Evolutionary conservation across 1,140 invertebrate genomes (phyloP), one percentile per base, ranked within the genome.

Genomic region (Episyrphus balteatus): DNA sequence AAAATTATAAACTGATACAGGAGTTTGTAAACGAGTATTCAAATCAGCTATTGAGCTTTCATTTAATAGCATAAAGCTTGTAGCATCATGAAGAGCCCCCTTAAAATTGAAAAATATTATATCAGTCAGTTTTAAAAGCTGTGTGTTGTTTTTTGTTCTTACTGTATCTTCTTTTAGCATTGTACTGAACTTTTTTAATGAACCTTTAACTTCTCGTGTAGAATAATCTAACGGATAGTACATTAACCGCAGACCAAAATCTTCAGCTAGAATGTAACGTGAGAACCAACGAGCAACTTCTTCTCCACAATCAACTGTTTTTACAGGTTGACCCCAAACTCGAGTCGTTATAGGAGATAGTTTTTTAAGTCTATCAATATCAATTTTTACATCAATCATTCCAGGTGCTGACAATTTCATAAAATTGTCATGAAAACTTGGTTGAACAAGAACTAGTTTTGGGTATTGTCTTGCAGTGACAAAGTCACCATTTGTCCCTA

Each of bases 221-320:
- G 72, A 62, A 44, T 61, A 57, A 26, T 76, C 66, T 50, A 73
- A 58, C 9, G 75, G 73, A 55, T 80, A 79, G 54, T 75, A 79
- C 1, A 76, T 76, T 15, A 82, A 56, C 44, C 74, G 67, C 1
- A 80, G 52, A 7, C 77, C 79, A 6, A 51, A 53, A 30, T 78
- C 73, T 47, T 77, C 69, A 44, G 72, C 68, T 5, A 76, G 55
- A 44, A 82, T 66, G 49, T 71, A 78, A 36, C 74, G 63, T 0
- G 79, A 81, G 43, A 81, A 59, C 79, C 79, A 82, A 10, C 62
- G 62, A 5, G 79, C 76, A 18, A 70, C 69, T 49, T 78, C 78
- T 42, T 77, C 73, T n/a, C 80, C 79, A 46, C 79, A 81, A 49
- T 68, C 56, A 48, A 58, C 51, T 47, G 69, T 71, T 14, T 71